Evolutionary conservation across 1,140 invertebrate genomes (phyloP).

Genomic region (Babylonia areolata): DNA sequence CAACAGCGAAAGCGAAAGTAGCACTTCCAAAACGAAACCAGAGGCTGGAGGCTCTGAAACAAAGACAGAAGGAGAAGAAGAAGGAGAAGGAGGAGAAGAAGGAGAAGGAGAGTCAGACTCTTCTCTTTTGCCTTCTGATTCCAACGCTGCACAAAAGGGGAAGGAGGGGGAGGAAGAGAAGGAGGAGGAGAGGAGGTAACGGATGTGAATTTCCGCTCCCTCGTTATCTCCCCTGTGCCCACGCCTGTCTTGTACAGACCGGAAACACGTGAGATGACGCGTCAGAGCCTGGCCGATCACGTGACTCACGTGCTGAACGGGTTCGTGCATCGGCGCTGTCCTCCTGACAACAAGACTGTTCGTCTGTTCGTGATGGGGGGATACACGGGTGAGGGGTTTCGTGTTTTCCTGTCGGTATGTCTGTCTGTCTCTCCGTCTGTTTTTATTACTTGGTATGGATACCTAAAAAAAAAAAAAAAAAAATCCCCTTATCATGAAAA

Average conservation of each 20-base stretch:
- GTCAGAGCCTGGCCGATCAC: conserved; percentile 51
- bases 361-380: conserved; percentile 63
- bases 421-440: too few relatives aligned
- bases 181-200: conserved; percentile 25
- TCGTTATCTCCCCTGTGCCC: conserved; percentile 24
- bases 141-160: background rate
- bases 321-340: conserved; percentile 58
- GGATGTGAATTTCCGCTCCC: conserved; percentile 49
- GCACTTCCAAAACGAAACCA: background rate
- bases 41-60: too few relatives aligned
- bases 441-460: too few relatives aligned
- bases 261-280: conserved; percentile 59
- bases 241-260: conserved; percentile 49
- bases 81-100: too few relatives aligned
- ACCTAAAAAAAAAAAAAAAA: too few relatives aligned
- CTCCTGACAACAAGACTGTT: conserved; percentile 53
- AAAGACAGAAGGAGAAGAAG: background rate
- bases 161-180: conserved; percentile 17
- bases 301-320: conserved; percentile 60
- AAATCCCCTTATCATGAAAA: too few relatives aligned
- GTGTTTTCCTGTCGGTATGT: too few relatives aligned
- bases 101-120: background rate
- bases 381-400: conserved; percentile 57
- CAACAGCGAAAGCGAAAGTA: background rate
- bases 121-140: background rate